Evolutionary conservation across 2,888 invertebrate genomes (phyloP).

Genomic region (Dichetophora obliterata): DNA sequence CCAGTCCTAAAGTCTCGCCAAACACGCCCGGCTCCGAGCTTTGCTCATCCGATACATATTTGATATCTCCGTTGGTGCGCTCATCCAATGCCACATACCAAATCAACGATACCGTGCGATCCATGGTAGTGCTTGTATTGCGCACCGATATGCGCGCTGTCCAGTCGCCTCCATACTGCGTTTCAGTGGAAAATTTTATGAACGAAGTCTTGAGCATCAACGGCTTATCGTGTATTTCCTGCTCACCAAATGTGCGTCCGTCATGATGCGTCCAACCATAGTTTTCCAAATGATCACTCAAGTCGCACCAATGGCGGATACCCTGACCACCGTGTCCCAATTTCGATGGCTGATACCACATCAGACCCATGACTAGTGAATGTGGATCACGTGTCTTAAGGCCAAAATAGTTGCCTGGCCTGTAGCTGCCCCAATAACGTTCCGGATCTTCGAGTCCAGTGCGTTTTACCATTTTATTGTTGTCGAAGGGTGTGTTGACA

Average conservation of each 20-base stretch:
- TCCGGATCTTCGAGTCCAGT: constrained; percentile 82
- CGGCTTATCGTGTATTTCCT: constrained; percentile 86
- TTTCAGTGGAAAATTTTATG: constrained; percentile 86
- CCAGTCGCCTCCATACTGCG: constrained; percentile 92
- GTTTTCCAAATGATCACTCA: constrained; percentile 82
- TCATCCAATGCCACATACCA: constrained; percentile 90
- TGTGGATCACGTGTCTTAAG: constrained; percentile 90
- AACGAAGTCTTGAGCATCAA: constrained; percentile 87
- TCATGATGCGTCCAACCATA: constrained; percentile 96
- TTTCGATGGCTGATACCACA: constrained; percentile 92
- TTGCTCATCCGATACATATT: constrained; percentile 63
- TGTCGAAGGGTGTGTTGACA: constrained; percentile 87
- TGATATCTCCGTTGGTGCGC: constrained; percentile 73
- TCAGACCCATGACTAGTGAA: constrained; percentile 91
- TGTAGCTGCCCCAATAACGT: constrained; percentile 94
- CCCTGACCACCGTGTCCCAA: constrained; percentile 80
- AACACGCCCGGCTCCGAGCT: constrained; percentile 68
- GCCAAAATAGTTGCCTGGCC: constrained; percentile 91
- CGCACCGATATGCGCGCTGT: constrained; percentile 83
- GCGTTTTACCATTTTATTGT: constrained; percentile 80
- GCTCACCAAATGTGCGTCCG: constrained; percentile 90
- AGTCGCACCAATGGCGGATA: constrained; percentile 93
- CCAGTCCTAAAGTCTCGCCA: constrained; percentile 84
- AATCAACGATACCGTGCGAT: constrained; percentile 73
- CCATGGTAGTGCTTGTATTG: constrained; percentile 63